phyloP scores from a whole-genome alignment of 2,113 vertebrate species.

The Lonchura striata region DNA sequence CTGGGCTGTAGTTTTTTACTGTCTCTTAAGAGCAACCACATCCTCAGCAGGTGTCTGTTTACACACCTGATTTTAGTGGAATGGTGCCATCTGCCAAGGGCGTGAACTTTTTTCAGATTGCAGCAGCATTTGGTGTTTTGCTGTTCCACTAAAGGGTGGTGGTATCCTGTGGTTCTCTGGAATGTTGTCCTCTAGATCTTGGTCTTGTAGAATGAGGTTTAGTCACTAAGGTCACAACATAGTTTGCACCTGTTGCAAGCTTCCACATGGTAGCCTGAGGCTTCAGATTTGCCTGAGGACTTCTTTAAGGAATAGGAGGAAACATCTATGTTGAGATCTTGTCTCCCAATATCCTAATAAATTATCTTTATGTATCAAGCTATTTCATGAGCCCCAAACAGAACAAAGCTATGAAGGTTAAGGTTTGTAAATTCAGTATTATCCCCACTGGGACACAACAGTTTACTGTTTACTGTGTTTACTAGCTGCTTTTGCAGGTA shows the following conservation, averaged over 20 bases:
- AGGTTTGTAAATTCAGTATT: background rate
- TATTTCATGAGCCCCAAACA: background rate
- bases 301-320: background rate
- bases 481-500: background rate
- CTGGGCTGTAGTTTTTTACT: constrained; percentile 47
- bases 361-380: background rate
- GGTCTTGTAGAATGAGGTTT: background rate
- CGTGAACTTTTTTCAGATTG: constrained; percentile 6
- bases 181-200: background rate
- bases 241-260: background rate
- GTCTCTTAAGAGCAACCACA: constrained; percentile 58
- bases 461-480: background rate
- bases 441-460: background rate
- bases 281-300: background rate
- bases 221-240: background rate
- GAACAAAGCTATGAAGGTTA: background rate
- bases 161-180: background rate
- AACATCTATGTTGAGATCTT: background rate
- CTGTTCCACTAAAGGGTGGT: background rate
- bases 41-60: constrained; percentile 62
- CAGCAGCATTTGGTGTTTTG: background rate
- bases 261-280: background rate
- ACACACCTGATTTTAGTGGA: constrained; percentile 50
- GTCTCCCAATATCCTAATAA: background rate
- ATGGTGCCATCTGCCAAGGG: constrained; percentile 39